Conservation (phyloP, 2,888 invertebrate genomes). For the Drosophila aldrichi region DNA sequence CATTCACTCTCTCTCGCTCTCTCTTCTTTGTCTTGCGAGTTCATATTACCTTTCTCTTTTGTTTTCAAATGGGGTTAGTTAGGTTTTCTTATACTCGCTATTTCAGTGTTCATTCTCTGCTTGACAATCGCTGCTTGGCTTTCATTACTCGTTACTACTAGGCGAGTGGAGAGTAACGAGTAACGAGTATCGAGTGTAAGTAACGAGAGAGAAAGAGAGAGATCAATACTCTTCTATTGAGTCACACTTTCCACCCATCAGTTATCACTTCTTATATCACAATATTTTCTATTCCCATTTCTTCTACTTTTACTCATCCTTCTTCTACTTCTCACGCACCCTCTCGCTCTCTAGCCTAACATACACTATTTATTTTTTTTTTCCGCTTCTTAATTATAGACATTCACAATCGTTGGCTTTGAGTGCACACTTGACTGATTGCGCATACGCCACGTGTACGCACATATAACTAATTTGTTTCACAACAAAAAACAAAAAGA, state of each 20-base stretch:
- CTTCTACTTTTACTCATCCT: too few relatives aligned
- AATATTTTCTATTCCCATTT: too few relatives aligned
- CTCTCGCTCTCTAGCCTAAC: too few relatives aligned
- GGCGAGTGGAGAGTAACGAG: too few relatives aligned
- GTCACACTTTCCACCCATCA: too few relatives aligned
- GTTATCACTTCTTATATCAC: too few relatives aligned
- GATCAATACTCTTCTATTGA: too few relatives aligned
- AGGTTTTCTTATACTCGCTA: not conserved
- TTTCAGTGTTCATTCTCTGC: not conserved
- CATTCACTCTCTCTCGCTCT: not conserved
- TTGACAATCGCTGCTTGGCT: not conserved
- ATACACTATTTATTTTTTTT: not conserved
- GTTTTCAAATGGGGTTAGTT: not conserved
- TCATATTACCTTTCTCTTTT: not conserved
- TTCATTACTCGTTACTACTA: not conserved
- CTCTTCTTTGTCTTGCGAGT: not conserved
- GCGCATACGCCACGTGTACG: conserved; percentile 43
- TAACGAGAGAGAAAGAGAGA: too few relatives aligned
- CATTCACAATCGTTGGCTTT: not conserved
- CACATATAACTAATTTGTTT: conserved; percentile 37
- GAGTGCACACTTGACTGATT: conserved; percentile 38
- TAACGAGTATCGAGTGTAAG: too few relatives aligned
- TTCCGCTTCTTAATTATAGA: not conserved
- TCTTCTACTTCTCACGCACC: too few relatives aligned
- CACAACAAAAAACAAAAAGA: conserved; percentile 13